Percentiles rank a stretch among this genome's conserved stretches.
Evolutionary conservation across 1,140 invertebrate species (phyloP).

Genomic region (Acromyrmex echinatior): DNA sequence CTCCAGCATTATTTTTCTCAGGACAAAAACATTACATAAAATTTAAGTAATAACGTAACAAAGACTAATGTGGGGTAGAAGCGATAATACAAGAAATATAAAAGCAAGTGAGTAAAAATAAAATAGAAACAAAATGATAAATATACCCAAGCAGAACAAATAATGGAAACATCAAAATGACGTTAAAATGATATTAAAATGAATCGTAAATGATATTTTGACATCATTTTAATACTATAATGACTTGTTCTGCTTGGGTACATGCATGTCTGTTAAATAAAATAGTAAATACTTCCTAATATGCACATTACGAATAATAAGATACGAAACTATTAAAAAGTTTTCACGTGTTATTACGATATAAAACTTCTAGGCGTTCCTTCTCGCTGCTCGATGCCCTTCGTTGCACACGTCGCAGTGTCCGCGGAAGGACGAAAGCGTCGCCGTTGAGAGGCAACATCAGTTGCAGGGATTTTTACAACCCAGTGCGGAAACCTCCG

Average conservation of each 20-base stretch:
- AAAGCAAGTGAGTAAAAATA: background rate
- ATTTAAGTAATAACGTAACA: background rate
- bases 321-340: constrained; percentile 2
- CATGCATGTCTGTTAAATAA: background rate
- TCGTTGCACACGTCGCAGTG: background rate
- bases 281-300: background rate
- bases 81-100: background rate
- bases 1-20: background rate
- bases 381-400: constrained; percentile 3
- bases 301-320: background rate
- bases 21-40: background rate
- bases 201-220: no score
- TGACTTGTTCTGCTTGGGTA: no score
- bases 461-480: constrained; percentile 73
- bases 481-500: constrained; percentile 62
- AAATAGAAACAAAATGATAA: background rate
- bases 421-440: constrained; percentile 7
- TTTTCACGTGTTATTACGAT: background rate
- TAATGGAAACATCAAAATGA: no score
- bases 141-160: background rate
- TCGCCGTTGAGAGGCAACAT: constrained; percentile 44
- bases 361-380: background rate
- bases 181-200: no score
- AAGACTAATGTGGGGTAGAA: background rate
- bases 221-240: no score